These are phyloP conservation scores for Digitonthophagus gazella DNA, from an alignment of 2,888 invertebrate genomes.

Conservation along the genomic window DNA sequence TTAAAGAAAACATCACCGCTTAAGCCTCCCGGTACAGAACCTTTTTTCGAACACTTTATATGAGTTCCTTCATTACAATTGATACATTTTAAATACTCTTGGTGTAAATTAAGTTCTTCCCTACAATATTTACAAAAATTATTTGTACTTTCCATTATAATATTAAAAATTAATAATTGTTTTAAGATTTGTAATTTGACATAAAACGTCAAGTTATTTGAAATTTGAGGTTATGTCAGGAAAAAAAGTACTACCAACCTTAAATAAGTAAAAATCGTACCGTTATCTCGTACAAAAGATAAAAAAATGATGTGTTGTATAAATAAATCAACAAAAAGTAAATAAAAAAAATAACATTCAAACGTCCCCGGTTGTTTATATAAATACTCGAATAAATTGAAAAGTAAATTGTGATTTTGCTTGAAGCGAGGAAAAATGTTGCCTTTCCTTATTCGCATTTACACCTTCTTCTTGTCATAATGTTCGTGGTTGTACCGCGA, in stretches of 20 bases:
- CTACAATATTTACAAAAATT: slow-evolving; percentile 60
- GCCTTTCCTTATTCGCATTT: neutral
- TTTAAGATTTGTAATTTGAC: neutral
- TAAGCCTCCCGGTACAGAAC: slow-evolving; percentile 69
- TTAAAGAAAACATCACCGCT: slow-evolving; percentile 74
- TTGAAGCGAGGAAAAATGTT: neutral
- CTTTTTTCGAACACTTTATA: slow-evolving; percentile 63
- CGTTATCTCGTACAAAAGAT: neutral
- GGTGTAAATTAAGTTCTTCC: slow-evolving; percentile 49
- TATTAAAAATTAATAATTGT: neutral
- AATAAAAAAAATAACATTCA: neutral
- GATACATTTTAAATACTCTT: slow-evolving; percentile 63
- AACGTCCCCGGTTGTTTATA: neutral
- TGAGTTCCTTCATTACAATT: slow-evolving; percentile 64
- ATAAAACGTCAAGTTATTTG: neutral
- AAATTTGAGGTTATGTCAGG: neutral
- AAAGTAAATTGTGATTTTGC: neutral
- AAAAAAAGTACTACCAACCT: neutral
- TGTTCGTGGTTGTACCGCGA: neutral
- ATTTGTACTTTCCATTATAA: slow-evolving; percentile 16
- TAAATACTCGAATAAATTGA: neutral
- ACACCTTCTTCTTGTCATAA: neutral
- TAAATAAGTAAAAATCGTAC: neutral
- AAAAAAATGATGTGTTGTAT: neutral
- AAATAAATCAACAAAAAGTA: neutral